Evolutionary conservation across 2,888 invertebrate genomes (phyloP).

Genomic region (Parnassius mnemosyne): DNA sequence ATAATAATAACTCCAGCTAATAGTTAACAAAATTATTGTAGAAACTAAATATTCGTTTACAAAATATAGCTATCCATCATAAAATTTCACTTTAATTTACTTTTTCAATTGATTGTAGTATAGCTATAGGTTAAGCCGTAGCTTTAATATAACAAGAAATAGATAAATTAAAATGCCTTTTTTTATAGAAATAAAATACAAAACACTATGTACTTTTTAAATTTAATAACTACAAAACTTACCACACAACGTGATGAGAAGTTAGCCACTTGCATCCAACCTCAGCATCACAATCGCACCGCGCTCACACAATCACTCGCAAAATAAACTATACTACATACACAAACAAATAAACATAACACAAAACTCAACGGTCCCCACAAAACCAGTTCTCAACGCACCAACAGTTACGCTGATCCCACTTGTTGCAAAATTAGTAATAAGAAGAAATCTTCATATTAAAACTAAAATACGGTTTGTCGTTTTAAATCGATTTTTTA

Average conservation of each 20-base stretch:
- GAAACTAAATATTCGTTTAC: too few species aligned
- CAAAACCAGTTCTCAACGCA: slow-evolving; percentile 63
- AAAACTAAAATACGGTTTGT: slow-evolving; percentile 55
- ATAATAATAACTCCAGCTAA: too few species aligned
- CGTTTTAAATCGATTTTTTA: slow-evolving; percentile 64
- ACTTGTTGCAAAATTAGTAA: slow-evolving; percentile 70
- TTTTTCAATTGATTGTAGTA: too few species aligned
- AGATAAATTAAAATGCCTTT: too few species aligned
- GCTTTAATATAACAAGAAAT: too few species aligned
- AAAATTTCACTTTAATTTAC: too few species aligned
- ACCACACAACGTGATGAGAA: slow-evolving; percentile 49
- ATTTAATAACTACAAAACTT: slow-evolving; percentile 36
- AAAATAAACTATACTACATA: slow-evolving; percentile 44
- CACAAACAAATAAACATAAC: slow-evolving; percentile 54
- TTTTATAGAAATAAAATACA: too few species aligned
- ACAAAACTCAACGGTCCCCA: slow-evolving; percentile 67
- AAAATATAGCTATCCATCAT: too few species aligned
- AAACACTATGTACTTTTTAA: too few species aligned
- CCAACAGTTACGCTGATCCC: slow-evolving; percentile 51
- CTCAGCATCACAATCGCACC: slow-evolving; percentile 61
- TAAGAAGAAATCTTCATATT: slow-evolving; percentile 49
- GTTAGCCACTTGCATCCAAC: slow-evolving; percentile 43
- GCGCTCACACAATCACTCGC: slow-evolving; percentile 54
- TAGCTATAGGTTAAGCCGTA: too few species aligned
- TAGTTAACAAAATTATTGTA: too few species aligned